Base-by-base conservation (phyloP, 2,113 vertebrate genomes). In the Gallinago jamesoni region DNA sequence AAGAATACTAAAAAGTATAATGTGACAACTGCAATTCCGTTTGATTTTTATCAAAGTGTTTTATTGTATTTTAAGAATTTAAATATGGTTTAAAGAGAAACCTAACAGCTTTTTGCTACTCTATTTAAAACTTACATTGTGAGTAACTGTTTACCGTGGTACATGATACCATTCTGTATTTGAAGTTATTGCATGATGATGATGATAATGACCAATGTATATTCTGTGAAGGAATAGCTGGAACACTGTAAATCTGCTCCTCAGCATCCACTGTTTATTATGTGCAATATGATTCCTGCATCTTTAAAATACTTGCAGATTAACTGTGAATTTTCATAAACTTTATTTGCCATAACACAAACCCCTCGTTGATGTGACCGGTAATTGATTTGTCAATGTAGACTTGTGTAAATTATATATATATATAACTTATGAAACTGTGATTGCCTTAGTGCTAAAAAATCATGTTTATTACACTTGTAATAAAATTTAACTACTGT, bases 271-370 rank as follows among this genome's bases (percentile, higher is more conserved):
- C 96, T 89, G 95, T 92, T 97, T 98, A 97, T 97, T 91, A 98
- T 97, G 98, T 99, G 98, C 98, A 99, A 98, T 99, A 98, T 98
- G 95, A 97, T 95, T 98, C 97, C 97, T 98, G 98, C 98, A 98
- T 98, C 97, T 97, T 98, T 98, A 97, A 97, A 97, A 96, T 97
- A 97, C 96, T 97, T 98, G 96, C 97, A 98, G 96, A 98, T 97
- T 98, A 98, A 98, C 98, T 98, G 98, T 98, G 98, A 99, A 98
- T 98, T 98, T 98, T 98, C 96, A 93, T 98, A 96, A 96, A 96
- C 96, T 97, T 97, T 97, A 97, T 93, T 98, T 98, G 98, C 98
- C 96, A 97, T 98, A 98, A 98, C 97, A 97, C 97, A 97, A 53
- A 50, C 66, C 96, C 97, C 88, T 98, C 85, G 74, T 97, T 97